A percentile compares a stretch with the other conserved stretches of the same genome.
Evolutionary conservation across 2,797 vertebrate species (phyloP).

Genomic region (Glyptemys insculpta): DNA sequence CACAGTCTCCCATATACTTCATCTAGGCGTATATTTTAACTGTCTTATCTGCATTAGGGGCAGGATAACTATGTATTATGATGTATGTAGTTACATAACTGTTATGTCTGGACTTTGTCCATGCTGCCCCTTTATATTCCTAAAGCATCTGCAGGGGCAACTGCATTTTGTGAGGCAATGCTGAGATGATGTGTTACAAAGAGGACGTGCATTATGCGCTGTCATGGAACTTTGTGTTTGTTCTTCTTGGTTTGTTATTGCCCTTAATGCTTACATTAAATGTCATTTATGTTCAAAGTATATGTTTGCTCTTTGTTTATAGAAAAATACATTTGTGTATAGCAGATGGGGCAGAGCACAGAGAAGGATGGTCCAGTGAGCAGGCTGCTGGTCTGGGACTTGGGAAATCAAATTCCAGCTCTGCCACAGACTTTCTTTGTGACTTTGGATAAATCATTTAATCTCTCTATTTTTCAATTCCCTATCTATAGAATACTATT

Average conservation of each 20-base stretch:
- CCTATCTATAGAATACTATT: neutral
- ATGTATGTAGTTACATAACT: neutral
- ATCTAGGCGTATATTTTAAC: neutral
- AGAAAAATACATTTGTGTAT: neutral
- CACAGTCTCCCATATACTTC: accelerated
- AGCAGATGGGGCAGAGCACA: neutral
- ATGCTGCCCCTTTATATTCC: neutral
- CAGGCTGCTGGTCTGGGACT: neutral
- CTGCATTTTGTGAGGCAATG: neutral
- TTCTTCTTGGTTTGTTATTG: neutral
- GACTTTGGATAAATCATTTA: neutral
- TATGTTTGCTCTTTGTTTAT: neutral
- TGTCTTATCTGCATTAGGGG: neutral
- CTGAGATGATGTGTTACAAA: neutral
- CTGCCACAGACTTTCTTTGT: neutral
- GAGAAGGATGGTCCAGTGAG: neutral
- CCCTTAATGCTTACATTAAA: neutral
- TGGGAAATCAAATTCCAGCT: neutral
- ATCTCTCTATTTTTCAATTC: neutral
- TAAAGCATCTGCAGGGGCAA: neutral
- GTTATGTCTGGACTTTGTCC: neutral
- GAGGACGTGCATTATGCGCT: too few relatives aligned
- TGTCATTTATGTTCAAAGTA: too few relatives aligned
- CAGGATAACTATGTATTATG: neutral
- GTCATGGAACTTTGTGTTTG: neutral